Base-by-base conservation (phyloP, 2,113 vertebrate genomes). In the Labeo rohita region DNA sequence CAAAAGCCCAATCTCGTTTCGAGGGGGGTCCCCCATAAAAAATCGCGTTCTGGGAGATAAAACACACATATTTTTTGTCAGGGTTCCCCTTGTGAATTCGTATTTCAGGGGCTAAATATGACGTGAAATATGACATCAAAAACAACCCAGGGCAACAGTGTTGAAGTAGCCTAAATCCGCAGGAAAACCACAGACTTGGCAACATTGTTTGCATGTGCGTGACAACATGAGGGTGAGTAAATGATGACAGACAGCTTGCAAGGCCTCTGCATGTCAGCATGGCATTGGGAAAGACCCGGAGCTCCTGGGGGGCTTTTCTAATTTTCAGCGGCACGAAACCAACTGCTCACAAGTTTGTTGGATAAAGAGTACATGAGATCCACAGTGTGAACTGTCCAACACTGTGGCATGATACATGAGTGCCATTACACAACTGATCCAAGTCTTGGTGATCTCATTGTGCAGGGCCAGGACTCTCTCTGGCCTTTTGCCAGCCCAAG, bases 381-480 rank as follows among this genome's bases (percentile, higher is more conserved):
- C 66, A 56, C 56, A 59, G 18, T 21, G 56, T n/a, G 56, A 61
- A 84, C 84, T 80, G 76, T 73, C 72, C 86, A 73, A 54, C 84
- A 83, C 80, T 76, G 56, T 76, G 70, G 56, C 76, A 61, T 45
- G 39, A 56, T 76, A 70, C 70, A 72, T 84, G 77, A 68, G 63
- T 63, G 54, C 18, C n/a, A 78, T 88, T 90, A 88, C 70, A 74
- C 90, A 90, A 89, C 49, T 52, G 65, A 28, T 23, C 79, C 21
- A 15, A 21, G 34, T 34, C 18, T 61, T 79, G 52, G 84, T 87
- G 80, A 89, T 54, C n/a, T 88, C 84, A 87, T 86, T 66, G 83
- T 81, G 79, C 28, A 73, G 66, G 5, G 59, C 52, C 21, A 47
- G 36, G 8, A 45, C 72, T 45, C 15, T 73, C 21, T 65, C 59